Base-by-base conservation (phyloP, 1,140 invertebrate genomes). In the Drosophila yakuba region DNA sequence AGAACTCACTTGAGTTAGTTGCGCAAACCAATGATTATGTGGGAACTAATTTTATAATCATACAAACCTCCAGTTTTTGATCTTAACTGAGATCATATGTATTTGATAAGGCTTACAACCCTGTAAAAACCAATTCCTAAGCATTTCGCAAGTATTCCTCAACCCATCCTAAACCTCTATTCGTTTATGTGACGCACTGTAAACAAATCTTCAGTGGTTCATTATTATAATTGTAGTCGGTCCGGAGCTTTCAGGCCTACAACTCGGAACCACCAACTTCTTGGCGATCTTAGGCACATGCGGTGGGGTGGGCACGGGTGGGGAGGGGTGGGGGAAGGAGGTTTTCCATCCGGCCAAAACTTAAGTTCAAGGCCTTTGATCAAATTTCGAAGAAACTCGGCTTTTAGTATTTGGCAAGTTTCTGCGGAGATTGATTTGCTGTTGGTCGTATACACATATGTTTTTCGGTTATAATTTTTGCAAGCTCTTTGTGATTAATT, bases 401-500 rank as follows among this genome's bases (percentile, higher is more conserved):
- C 43, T 57, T 57, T 28, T 38, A n/a, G 39, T 55, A 56, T 57
- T 61, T 51, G 36, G 62, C 61, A 51, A 47, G 52, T 54, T 52
- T 71, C 32, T 51, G 39, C 2, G 20, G 8, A 76, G 69, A 80
- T 84, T 80, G 77, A 81, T 63, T 85, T 74, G 25, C 28, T 28
- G 15, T 14, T 63, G 7, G 8, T 10, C 1, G 1, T 32, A 32
- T 10, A 32, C 8, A 32, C 28, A 32, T 32, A 32, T 20, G 20
- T 12, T 39, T 39, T 39, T 39, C 11, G 38, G 14, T 47, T 20
- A 14, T 39, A 14, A 14, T 57, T 75, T 66, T 64, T 58, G 63
- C 69, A 62, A 82, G 17, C 36, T 83, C 61, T 61, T 69, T 38
- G 60, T 89, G 80, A 89, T 88, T 89, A 84, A 88, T 89, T 89